These are phyloP conservation scores for Oreortyx pictus DNA, from an alignment of 2,797 vertebrate genomes.

Conservation along the genomic window DNA sequence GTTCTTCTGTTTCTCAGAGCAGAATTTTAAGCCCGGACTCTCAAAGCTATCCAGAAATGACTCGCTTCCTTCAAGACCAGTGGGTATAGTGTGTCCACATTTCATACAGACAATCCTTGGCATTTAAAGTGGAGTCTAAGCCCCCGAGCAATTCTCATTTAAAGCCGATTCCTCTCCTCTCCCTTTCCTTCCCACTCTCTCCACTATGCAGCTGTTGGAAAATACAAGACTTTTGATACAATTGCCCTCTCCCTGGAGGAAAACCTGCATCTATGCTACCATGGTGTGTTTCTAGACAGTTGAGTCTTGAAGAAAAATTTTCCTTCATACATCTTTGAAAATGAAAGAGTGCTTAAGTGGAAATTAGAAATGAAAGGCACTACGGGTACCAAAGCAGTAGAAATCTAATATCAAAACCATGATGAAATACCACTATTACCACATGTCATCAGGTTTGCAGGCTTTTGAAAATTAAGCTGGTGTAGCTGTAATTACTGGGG, in stretches of 20 bases:
- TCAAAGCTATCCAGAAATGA: neutral
- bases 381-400: neutral
- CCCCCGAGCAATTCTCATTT: neutral
- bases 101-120: fast-evolving
- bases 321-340: neutral
- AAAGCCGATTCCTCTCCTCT: neutral
- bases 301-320: neutral
- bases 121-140: neutral
- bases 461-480: slow-evolving; percentile 23
- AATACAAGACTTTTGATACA: neutral
- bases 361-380: slow-evolving; percentile 19
- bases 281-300: neutral
- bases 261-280: neutral
- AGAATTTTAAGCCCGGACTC: neutral
- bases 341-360: neutral
- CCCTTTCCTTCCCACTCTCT: neutral
- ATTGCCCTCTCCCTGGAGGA: neutral
- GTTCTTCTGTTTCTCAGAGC: neutral
- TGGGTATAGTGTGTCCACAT: neutral
- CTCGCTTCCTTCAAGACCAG: neutral
- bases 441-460: slow-evolving; percentile 3
- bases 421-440: slow-evolving; percentile 9
- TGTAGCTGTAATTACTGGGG: neutral
- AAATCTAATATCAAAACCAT: slow-evolving; percentile 1
- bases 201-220: neutral